Evolutionary conservation across 2,113 vertebrate genomes (phyloP), one percentile per base, ranked within the genome.

Genomic region (Laticauda laticaudata): DNA sequence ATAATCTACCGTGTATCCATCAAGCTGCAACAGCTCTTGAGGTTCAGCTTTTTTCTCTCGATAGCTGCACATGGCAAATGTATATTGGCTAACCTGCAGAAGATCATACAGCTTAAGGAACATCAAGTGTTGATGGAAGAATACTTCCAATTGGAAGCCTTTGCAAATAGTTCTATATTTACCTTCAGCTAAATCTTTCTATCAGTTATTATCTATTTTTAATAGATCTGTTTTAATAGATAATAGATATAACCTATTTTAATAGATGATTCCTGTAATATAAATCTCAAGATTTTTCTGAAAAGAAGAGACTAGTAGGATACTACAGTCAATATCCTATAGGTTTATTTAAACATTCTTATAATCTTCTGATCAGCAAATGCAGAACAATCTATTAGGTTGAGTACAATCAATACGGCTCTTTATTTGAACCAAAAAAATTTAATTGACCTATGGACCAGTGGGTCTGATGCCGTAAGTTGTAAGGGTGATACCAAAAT

Each of bases 11-110:
- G 99, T 99, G 98, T 99, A 99, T 95, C 99, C 99, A 8, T 99
- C 99, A 86, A 99, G 97, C 53, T 99, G 99, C 6, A 99, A 98
- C 87, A 99, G 98, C 93, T 99, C 99, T 96, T 99, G 99, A 48
- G 99, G 99, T 93, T 99, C 99, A 0, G 99, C 98, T 96, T 99
- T 99, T 97, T 99, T 99, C 97, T 99, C 99, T 95, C 99, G 98
- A 96, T 99, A 99, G 98, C 99, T 99, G 98, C 99, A 99, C 99
- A 99, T 99, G 95, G 99, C 99, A 96, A 99, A 99, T 4, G 99
- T 99, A 97, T 99, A 99, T 96, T 99, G 99, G 97, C 99, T 99
- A 97, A 99, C 99, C 99, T 99, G 97, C 45, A 95, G 94, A 92
- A 97, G 92, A 97, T 12, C 96, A 94, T 59, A 97, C 96, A 91